Base-by-base conservation (phyloP, 2,113 vertebrate species). In the Syrmaticus mikado region DNA sequence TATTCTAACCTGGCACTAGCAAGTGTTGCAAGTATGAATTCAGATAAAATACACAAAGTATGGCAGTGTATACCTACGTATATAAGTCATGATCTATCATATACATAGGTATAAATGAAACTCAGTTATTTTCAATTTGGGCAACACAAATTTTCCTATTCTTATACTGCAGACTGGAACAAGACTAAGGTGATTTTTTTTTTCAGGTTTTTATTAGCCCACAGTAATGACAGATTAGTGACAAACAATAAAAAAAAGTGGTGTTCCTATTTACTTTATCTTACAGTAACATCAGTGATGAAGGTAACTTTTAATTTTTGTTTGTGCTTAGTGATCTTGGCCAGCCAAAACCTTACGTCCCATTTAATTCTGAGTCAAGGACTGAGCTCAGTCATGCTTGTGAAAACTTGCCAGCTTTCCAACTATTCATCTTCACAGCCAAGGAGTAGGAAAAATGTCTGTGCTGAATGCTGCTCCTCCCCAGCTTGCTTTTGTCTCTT, bases 381-480 rank as follows among this genome's bases (percentile, higher is more conserved):
- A 91, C 73, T 87, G 82, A 36, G 58, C 76, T 95, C 93, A 91
- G 93, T 93, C 87, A 79, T 89, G 93, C 91, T 71, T 96, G 55
- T 60, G 40, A 94, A 87, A 85, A 83, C 68, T 94, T 95, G 93
- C 77, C 82, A 90, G 74, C 80, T 84, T 92, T 96, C 95, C 94
- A 91, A 43, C 55, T 77, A 79, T 95, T 89, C 77, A 77, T 92
- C 53, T 67, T 83, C 66, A n/a, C 67, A 94, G 91, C 66, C 78
- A 85, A 94, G 71, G 48, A 95, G 65, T 6, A 88, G 60, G 36
- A 66, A 77, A 61, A 87, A 71, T 85, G 28, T 95, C 83, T 91
- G 46, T 64, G 64, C 79, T 87, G 79, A 91, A 57, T 27, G 64
- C 65, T 41, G 36, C 57, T 83, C 13, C 67, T 86, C 85, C 87